phyloP scores from a whole-genome alignment of 2,113 vertebrate genomes.

The Triplophysa siluroides region DNA sequence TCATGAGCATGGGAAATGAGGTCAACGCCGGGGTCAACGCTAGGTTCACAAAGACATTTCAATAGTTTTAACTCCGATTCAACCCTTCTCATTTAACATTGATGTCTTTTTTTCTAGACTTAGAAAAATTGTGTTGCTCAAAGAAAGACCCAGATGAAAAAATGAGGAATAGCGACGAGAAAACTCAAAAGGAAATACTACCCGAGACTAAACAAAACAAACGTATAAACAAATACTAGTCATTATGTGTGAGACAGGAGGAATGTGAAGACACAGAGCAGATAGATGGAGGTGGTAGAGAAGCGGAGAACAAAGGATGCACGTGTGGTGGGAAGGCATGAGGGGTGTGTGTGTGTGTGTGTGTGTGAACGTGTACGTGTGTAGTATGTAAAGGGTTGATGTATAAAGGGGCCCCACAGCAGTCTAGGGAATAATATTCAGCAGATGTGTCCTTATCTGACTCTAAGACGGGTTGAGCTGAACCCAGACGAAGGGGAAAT shows the following conservation, averaged over 20 bases:
- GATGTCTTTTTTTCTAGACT: too few relatives aligned
- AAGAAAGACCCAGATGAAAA: neutral
- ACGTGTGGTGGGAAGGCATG: conserved; percentile 5
- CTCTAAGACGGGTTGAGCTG: conserved; percentile 38
- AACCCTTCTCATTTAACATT: too few relatives aligned
- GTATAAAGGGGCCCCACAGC: conserved; percentile 46
- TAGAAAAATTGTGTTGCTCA: too few relatives aligned
- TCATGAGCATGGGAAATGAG: too few relatives aligned
- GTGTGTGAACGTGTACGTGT: neutral
- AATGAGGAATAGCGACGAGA: neutral
- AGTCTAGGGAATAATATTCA: conserved; percentile 51
- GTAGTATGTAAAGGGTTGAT: conserved; percentile 38
- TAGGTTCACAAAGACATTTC: too few relatives aligned
- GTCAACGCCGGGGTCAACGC: too few relatives aligned
- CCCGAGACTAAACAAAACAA: neutral
- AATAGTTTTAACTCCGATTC: too few relatives aligned
- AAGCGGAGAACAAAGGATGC: conserved; percentile 1
- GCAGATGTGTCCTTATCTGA: conserved; percentile 55
- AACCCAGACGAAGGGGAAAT: conserved; percentile 22
- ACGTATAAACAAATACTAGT: neutral
- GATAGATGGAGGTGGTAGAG: neutral
- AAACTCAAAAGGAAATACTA: too few relatives aligned
- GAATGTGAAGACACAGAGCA: neutral
- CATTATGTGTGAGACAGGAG: neutral
- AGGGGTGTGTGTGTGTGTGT: conserved; percentile 11